Percentiles rank a stretch among this genome's conserved stretches.
These are phyloP conservation scores for Zaprionus kolodkinae DNA, from an alignment of 1,140 invertebrate genomes.

Conservation along the genomic window DNA sequence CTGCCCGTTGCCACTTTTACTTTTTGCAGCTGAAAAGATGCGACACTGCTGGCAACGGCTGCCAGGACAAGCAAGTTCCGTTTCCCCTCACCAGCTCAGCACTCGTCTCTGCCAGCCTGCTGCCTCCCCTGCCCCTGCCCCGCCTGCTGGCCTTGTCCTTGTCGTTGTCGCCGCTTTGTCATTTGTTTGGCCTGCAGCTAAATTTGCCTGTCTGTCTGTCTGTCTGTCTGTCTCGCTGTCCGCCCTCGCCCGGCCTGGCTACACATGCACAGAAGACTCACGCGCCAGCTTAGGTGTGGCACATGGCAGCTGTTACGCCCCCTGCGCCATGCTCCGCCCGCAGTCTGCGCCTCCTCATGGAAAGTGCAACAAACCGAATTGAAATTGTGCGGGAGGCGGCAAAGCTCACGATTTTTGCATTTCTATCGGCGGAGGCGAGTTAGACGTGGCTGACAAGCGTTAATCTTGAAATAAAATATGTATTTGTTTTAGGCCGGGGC, in stretches of 20 bases:
- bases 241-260: slow-evolving; percentile 7
- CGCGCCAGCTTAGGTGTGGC: slow-evolving; percentile 72
- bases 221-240: slow-evolving; percentile 29
- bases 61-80: slow-evolving; percentile 74
- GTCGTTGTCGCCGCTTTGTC: slow-evolving; percentile 65
- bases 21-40: slow-evolving; percentile 59
- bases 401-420: slow-evolving; percentile 57
- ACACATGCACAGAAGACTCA: slow-evolving; percentile 34
- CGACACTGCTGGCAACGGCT: slow-evolving; percentile 64
- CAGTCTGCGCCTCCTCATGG: slow-evolving; percentile 10
- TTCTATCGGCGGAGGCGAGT: slow-evolving; percentile 29
- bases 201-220: slow-evolving; percentile 68
- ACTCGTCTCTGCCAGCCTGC: slow-evolving; percentile 1
- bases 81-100: slow-evolving; percentile 33
- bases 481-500: slow-evolving; percentile 59
- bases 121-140: not conserved
- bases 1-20: slow-evolving; percentile 69
- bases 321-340: not conserved
- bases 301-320: slow-evolving; percentile 68
- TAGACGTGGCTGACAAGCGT: slow-evolving; percentile 64
- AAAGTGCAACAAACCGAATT: slow-evolving; percentile 80
- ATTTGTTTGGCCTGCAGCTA: slow-evolving; percentile 81
- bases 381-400: slow-evolving; percentile 45
- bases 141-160: slow-evolving; percentile 15
- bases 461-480: slow-evolving; percentile 79